phyloP scores from a whole-genome alignment of 1,140 invertebrate genomes.

The Acyrthosiphon pisum region DNA sequence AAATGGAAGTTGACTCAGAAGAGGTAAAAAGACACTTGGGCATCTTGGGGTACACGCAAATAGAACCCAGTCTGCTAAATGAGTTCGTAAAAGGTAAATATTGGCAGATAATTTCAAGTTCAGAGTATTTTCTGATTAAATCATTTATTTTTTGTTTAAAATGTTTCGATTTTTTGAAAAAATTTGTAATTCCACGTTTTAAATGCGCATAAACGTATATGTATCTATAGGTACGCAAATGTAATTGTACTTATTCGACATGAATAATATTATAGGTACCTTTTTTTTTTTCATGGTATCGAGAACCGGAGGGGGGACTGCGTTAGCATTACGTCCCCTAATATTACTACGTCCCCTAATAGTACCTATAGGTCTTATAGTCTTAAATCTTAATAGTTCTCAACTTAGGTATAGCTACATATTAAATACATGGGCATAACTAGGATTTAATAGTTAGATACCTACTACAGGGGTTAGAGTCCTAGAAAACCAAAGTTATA shows the following conservation, averaged over 20 bases:
- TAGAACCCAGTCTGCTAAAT: slow-evolving; percentile 32
- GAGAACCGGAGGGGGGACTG: too few relatives aligned
- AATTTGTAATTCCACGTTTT: background rate
- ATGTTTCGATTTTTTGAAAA: background rate
- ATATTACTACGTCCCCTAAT: too few relatives aligned
- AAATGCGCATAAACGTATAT: background rate
- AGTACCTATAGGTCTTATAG: too few relatives aligned
- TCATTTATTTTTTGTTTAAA: background rate
- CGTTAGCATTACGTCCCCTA: too few relatives aligned
- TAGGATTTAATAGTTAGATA: too few relatives aligned
- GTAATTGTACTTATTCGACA: background rate
- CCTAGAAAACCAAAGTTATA: too few relatives aligned
- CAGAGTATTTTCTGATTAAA: background rate
- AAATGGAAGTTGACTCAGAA: slow-evolving; percentile 19
- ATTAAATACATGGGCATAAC: too few relatives aligned
- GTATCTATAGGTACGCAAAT: background rate
- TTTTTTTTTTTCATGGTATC: too few relatives aligned
- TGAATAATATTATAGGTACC: too few relatives aligned
- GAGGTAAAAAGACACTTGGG: slow-evolving; percentile 46
- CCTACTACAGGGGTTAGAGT: too few relatives aligned
- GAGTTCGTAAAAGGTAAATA: slow-evolving; percentile 42
- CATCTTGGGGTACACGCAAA: slow-evolving; percentile 19
- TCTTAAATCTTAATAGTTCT: too few relatives aligned
- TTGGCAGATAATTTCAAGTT: background rate
- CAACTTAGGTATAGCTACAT: too few relatives aligned